Evolutionary conservation across 2,797 vertebrate genomes (phyloP).

Genomic region (Myotis daubentonii): DNA sequence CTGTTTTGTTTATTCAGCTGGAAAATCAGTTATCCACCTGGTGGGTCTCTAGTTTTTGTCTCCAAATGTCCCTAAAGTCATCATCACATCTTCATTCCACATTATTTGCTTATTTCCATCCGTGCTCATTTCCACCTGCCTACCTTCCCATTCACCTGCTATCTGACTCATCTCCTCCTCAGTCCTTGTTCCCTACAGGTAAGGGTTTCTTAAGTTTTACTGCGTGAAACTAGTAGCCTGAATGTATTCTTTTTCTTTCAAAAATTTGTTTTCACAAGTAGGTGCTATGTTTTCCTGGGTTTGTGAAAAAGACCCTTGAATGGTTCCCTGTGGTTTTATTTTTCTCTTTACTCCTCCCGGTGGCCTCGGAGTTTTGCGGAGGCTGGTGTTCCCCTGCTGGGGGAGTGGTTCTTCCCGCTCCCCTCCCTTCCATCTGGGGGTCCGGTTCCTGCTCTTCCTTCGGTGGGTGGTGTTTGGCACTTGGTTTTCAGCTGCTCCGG

Average conservation of each 20-base stretch:
- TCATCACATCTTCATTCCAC: fast-evolving
- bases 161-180: fast-evolving
- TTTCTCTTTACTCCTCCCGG: neutral
- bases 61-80: neutral
- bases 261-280: too few species aligned
- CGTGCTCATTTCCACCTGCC: neutral
- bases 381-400: neutral
- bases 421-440: fast-evolving
- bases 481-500: neutral
- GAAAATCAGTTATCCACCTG: neutral
- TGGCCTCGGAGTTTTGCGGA: fast-evolving
- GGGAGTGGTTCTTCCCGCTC: neutral
- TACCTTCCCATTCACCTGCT: fast-evolving
- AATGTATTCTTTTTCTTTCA: neutral
- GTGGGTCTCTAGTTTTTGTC: neutral
- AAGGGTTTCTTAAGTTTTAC: neutral
- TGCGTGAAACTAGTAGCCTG: neutral
- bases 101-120: neutral
- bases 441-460: neutral
- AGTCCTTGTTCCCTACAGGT: neutral
- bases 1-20: neutral
- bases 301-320: too few species aligned
- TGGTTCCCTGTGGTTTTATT: neutral
- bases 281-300: neutral
- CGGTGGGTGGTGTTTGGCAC: neutral